Base-by-base conservation (phyloP, 1,140 invertebrate species). In the Eumeta japonica region DNA sequence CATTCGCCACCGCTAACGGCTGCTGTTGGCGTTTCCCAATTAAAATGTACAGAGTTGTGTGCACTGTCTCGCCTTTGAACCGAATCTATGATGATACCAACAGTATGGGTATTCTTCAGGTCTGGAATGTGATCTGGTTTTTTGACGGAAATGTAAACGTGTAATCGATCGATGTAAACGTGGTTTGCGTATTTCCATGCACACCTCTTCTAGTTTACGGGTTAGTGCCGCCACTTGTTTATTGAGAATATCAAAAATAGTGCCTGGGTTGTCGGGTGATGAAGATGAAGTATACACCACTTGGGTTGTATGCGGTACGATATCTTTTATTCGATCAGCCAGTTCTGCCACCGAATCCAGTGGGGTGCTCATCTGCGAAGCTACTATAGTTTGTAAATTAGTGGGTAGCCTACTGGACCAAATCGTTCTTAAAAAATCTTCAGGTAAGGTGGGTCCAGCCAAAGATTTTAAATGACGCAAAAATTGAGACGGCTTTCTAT, bases 381-480 rank as follows among this genome's bases (percentile, higher is more conserved):
- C 38, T 2, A 45, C 11, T 4, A 45, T 35, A 1, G 35, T 16
- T 18, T 46, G 45, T 2, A 39, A 19, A 14, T 18, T 31, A 10
- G 30, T 28, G 2, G 45, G 37, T 10, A 46, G 29, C 0, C 40
- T 17, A 35, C 45, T 66, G 30, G 52, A 52, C 51, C 61, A 63
- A 45, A 63, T 39, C 1, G 45, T 18, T 12, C 37, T 17, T 1
- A 47, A 10, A 13, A 47, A 47, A 0, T 49, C 55, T 42, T 50
- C 35, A 4, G 49, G 35, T 5, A 48, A 39, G 11, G 12, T 27
- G 9, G 35, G 39, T 2, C 44, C 43, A 1, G 46, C 48, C 2
- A 60, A n/a, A n/a, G 7, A 7, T 24, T 24, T n/a, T 7, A 7
- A 24, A 7, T n/a, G 20, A 24, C 20, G n/a, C n/a, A n/a, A n/a